Percentiles rank a stretch among this genome's conserved stretches.
Conservation (phyloP, 2,797 vertebrate species). For the Knipowitschia caucasica region DNA sequence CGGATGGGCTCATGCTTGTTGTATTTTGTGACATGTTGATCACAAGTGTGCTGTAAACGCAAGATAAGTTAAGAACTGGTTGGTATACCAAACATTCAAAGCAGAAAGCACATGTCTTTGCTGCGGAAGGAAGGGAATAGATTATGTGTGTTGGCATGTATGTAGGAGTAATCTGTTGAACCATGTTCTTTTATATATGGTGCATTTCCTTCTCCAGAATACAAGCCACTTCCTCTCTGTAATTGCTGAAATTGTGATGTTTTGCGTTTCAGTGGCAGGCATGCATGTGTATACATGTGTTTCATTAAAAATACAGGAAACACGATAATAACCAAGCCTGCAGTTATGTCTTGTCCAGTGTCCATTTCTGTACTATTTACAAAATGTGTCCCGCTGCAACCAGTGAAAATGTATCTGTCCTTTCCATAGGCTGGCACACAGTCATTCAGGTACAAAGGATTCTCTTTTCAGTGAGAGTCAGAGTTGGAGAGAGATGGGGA, state of each 20-base stretch:
- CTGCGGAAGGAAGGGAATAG: conserved; percentile 60
- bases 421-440: conserved; percentile 66
- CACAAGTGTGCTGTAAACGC: conserved; percentile 70
- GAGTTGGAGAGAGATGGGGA: conserved; percentile 40
- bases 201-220: conserved; percentile 37
- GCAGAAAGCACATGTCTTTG: conserved; percentile 72
- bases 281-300: conserved; percentile 55
- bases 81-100: conserved; percentile 80
- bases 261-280: conserved; percentile 59
- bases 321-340: conserved; percentile 64
- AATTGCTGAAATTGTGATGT: conserved; percentile 34
- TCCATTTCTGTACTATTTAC: conserved; percentile 73
- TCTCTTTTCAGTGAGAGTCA: conserved; percentile 61
- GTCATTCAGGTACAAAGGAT: conserved; percentile 60
- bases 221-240: conserved; percentile 55
- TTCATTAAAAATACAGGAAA: conserved; percentile 63
- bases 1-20: conserved; percentile 26
- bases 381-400: conserved; percentile 67
- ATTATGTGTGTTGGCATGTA: conserved; percentile 43
- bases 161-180: conserved; percentile 39
- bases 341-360: conserved; percentile 64
- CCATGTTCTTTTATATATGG: conserved; percentile 42
- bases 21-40: conserved; percentile 50
- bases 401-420: conserved; percentile 42
- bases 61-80: conserved; percentile 65